phyloP scores from a whole-genome alignment of 2,113 vertebrate species.

The Solea senegalensis region DNA sequence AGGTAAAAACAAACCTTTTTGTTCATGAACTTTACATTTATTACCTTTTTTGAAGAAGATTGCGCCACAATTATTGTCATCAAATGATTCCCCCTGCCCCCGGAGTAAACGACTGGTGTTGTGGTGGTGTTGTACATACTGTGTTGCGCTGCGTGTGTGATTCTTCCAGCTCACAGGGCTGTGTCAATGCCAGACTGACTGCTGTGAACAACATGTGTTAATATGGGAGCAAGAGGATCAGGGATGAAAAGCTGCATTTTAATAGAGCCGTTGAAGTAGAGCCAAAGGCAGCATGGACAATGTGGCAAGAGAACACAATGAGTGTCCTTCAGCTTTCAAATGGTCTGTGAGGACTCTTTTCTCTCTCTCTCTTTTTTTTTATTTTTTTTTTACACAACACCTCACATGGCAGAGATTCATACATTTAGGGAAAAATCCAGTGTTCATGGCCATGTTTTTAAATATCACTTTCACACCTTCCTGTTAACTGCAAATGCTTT shows the following conservation, averaged over 20 bases:
- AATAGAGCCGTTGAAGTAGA: constrained; percentile 20
- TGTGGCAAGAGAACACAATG: background rate
- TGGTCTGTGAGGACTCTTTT: background rate
- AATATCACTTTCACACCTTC: background rate
- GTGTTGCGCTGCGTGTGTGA: background rate
- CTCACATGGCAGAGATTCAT: too few relatives aligned
- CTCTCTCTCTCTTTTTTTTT: background rate
- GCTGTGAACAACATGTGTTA: constrained; percentile 36
- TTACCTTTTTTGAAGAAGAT: too few relatives aligned
- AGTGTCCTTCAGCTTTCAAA: constrained; percentile 14
- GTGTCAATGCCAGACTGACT: background rate
- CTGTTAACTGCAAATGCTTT: background rate
- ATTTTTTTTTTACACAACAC: background rate
- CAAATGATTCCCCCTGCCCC: too few relatives aligned
- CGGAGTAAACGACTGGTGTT: too few relatives aligned
- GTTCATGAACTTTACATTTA: too few relatives aligned
- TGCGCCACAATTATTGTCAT: too few relatives aligned
- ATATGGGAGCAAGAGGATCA: constrained; percentile 23
- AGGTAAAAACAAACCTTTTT: too few relatives aligned
- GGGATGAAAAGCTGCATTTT: constrained; percentile 11
- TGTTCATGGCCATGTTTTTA: background rate
- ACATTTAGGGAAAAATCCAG: background rate
- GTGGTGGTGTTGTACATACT: too few relatives aligned
- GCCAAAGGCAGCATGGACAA: constrained; percentile 23
- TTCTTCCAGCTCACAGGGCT: background rate